Percentiles rank a stretch among this genome's conserved stretches.
These are phyloP conservation scores for Cephalopterus ornatus DNA, from an alignment of 2,113 vertebrate species.

Conservation along the genomic window DNA sequence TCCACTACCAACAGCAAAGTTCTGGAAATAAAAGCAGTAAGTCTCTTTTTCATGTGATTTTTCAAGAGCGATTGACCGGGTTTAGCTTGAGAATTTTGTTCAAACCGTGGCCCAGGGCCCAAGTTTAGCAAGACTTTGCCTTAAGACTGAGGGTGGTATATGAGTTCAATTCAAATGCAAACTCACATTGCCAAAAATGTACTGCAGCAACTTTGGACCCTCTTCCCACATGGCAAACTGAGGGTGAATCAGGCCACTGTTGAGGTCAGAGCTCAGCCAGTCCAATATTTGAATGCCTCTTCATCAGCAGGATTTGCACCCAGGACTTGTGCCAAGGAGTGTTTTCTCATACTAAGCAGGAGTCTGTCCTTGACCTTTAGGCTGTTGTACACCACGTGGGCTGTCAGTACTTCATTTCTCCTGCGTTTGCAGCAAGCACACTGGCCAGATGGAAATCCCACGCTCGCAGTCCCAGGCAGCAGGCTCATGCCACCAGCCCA, in stretches of 20 bases:
- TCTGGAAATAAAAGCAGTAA: background rate
- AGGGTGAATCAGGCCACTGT: background rate
- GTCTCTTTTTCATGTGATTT: background rate
- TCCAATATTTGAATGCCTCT: background rate
- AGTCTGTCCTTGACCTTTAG: background rate
- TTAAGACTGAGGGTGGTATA: background rate
- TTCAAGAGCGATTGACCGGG: background rate
- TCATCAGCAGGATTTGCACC: background rate
- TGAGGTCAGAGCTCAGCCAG: background rate
- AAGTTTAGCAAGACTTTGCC: background rate
- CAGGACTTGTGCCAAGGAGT: background rate
- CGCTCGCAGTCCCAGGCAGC: background rate
- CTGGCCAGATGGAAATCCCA: conserved; percentile 43
- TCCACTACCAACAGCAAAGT: background rate
- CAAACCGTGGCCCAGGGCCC: accelerated
- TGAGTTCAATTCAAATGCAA: background rate
- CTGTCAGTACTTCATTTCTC: background rate
- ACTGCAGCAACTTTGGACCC: background rate
- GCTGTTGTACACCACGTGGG: background rate
- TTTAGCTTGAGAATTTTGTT: background rate
- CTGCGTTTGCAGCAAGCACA: background rate
- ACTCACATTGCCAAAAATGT: background rate
- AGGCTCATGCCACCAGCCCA: background rate
- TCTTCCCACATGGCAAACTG: background rate
- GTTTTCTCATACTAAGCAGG: background rate